Evolutionary conservation across 2,888 invertebrate genomes (phyloP), one percentile per base, ranked within the genome.

Genomic region (Athripsodes cinereus): DNA sequence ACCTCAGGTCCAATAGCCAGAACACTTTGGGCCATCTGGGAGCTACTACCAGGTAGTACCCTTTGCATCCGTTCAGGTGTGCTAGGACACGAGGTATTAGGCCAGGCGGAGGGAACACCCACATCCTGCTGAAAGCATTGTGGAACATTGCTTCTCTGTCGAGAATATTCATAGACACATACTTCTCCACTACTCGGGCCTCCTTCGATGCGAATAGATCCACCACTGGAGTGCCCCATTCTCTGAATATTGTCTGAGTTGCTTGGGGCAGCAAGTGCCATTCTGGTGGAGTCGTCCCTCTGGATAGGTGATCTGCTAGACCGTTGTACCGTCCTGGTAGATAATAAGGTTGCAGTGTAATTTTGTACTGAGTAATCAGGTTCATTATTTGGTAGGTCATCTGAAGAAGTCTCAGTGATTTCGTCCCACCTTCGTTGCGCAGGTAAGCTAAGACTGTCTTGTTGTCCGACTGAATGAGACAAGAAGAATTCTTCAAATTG

Each of bases 1-100:
- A n/a, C 57, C 62, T 65, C 10, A 69, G 63, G 47, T 69, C 68
- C 16, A 67, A 57, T 64, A 64, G 50, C 68, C 69, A 69, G 55
- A 67, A 69, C 2, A 65, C 66, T 44, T 60, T 60, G 35, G 64
- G 52, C 59, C 66, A 63, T 40, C 66, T 65, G 13, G 63, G 62
- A 0, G 65, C 61, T 18, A 60, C 66, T 62, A 57, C 34, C 26
- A 22, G 54, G 52, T 55, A 60, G 6, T 22, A 44, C 2, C 46
- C 46, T 46, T 46, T 11, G 18, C 46, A 46, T 46, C 46, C 16
- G 18, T 46, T 46, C 46, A 46, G 46, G 18, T 46, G 46, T 18
- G 46, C 13, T 46, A 46, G 46, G 16, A 46, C 46, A 16, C 46
- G 13, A 18, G 46, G 46, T 16, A 46, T 46, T 16, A 46, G 18